A percentile compares a stretch with the other conserved stretches of the same genome.
These are phyloP conservation scores for Coremacera marginata DNA, from an alignment of 2,888 invertebrate species.

Conservation along the genomic window DNA sequence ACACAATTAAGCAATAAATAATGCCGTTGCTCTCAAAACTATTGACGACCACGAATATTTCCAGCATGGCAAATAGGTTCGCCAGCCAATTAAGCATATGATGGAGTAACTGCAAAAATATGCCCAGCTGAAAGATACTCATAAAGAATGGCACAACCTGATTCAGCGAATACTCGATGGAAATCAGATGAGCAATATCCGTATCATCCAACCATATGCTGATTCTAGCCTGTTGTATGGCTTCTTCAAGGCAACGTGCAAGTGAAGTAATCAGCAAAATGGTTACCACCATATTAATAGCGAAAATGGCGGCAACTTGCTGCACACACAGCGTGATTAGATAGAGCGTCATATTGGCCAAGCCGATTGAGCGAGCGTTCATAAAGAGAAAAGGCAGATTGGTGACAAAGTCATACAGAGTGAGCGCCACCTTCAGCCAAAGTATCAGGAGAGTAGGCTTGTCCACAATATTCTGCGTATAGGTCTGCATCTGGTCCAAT, in stretches of 20 bases:
- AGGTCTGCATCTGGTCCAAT: neutral
- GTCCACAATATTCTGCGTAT: neutral
- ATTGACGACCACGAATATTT: constrained; percentile 41
- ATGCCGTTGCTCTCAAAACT: constrained; percentile 17
- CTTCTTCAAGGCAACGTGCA: neutral
- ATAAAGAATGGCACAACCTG: neutral
- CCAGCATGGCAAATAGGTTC: constrained; percentile 63
- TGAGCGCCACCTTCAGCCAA: neutral
- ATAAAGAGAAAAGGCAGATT: neutral
- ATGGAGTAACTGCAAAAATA: constrained; percentile 57
- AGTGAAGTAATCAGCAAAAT: neutral
- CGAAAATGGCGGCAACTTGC: neutral
- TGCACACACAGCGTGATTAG: neutral
- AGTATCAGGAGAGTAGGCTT: neutral
- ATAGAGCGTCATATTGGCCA: neutral
- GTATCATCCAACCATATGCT: neutral
- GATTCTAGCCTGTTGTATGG: neutral
- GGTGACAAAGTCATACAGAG: neutral
- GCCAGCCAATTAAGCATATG: constrained; percentile 59
- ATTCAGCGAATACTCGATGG: neutral
- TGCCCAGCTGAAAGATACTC: constrained; percentile 54
- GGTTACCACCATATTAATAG: neutral
- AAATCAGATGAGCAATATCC: neutral
- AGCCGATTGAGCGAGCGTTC: neutral
- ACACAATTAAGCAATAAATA: constrained; percentile 41